These are phyloP conservation scores for Nomada hirtipes DNA, from an alignment of 2,888 invertebrate genomes.

Conservation along the genomic window DNA sequence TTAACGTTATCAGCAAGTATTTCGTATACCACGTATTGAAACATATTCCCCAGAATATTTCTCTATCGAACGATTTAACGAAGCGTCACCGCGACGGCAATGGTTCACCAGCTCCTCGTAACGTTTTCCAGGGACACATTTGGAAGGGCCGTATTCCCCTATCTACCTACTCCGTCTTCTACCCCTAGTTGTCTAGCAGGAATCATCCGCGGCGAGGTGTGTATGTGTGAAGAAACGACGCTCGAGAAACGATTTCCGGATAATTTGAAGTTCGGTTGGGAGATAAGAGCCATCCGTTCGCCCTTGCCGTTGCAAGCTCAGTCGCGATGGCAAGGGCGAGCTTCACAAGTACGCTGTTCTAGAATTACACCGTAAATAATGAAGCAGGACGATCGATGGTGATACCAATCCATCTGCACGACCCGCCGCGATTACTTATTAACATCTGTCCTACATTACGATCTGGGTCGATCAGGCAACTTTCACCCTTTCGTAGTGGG, in stretches of 20 bases:
- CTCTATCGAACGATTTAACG: not conserved
- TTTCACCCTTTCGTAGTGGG: conserved; percentile 51
- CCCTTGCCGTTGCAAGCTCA: conserved; percentile 44
- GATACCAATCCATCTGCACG: conserved; percentile 73
- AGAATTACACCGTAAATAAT: conserved; percentile 79
- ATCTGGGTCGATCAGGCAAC: conserved; percentile 70
- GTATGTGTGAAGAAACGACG: too few relatives aligned
- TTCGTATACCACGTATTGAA: too few relatives aligned
- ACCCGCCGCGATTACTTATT: conserved; percentile 70
- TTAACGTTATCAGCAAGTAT: not conserved
- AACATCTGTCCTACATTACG: conserved; percentile 70
- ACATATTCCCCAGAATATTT: not conserved
- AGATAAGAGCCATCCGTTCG: conserved; percentile 33
- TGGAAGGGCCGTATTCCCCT: too few relatives aligned
- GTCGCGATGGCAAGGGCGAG: conserved; percentile 70
- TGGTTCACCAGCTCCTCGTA: too few relatives aligned
- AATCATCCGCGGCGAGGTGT: too few relatives aligned
- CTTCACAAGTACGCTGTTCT: conserved; percentile 71
- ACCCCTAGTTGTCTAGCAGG: too few relatives aligned
- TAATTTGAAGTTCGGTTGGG: conserved; percentile 34
- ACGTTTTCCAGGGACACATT: too few relatives aligned
- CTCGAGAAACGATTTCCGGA: conserved; percentile 40
- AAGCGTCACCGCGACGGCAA: not conserved
- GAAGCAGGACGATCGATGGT: conserved; percentile 78
- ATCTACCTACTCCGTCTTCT: too few relatives aligned